These are phyloP conservation scores for Paralichthys olivaceus DNA, from an alignment of 2,113 vertebrate genomes.

Conservation along the genomic window DNA sequence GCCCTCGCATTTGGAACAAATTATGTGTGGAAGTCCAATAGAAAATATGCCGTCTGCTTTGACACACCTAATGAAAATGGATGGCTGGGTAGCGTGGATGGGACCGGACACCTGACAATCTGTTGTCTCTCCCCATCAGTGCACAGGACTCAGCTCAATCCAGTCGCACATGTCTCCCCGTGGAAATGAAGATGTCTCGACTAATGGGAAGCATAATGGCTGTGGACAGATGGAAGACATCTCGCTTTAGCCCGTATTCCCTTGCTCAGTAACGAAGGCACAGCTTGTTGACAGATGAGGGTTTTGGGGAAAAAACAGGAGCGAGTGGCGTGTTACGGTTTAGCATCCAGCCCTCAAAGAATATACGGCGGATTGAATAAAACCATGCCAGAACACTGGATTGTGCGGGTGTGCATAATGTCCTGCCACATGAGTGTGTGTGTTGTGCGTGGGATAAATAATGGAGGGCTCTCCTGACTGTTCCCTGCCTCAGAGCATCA, in stretches of 20 bases:
- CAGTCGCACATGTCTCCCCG: conserved; percentile 46
- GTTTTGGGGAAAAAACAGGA: conserved; percentile 13
- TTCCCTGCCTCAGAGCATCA: conserved; percentile 43
- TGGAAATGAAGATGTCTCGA: conserved; percentile 76
- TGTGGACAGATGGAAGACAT: conserved; percentile 73
- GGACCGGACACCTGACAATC: conserved; percentile 74
- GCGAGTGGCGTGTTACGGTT: conserved; percentile 36
- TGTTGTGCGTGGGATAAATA: conserved; percentile 31
- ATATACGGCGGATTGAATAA: conserved; percentile 10
- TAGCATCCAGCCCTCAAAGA: conserved; percentile 19
- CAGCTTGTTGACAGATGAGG: conserved; percentile 54
- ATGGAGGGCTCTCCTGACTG: conserved; percentile 35
- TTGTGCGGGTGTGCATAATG: conserved; percentile 36
- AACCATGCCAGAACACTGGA: conserved; percentile 13
- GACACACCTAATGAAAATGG: conserved; percentile 79
- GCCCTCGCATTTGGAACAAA: conserved; percentile 53
- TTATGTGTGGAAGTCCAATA: conserved; percentile 62
- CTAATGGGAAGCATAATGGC: conserved; percentile 75
- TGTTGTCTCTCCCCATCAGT: conserved; percentile 71
- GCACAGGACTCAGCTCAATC: conserved; percentile 55
- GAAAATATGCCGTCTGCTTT: conserved; percentile 57
- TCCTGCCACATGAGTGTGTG: not conserved
- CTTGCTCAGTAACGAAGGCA: conserved; percentile 55
- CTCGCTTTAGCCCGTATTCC: conserved; percentile 47
- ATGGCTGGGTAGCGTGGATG: conserved; percentile 58